A percentile compares a stretch with the other conserved stretches of the same genome.
Conservation (phyloP, 2,797 vertebrate genomes). For the Alcedo quadribrachys region DNA sequence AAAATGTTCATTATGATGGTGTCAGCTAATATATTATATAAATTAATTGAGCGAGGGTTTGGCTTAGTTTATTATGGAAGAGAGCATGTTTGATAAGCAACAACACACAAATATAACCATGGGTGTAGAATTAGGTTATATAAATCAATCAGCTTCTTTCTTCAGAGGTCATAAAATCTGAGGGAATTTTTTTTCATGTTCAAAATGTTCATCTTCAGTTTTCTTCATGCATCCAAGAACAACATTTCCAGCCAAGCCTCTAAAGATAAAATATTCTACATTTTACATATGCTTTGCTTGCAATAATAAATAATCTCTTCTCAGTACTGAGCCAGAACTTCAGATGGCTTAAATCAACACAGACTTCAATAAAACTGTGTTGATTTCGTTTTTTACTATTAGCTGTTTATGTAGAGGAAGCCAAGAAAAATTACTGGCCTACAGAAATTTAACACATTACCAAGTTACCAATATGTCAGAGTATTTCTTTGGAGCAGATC, state of each 20-base stretch:
- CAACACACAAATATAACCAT: background rate
- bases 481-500: constrained; percentile 28
- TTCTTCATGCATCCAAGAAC: constrained; percentile 12
- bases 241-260: constrained; percentile 38
- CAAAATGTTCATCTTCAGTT: constrained; percentile 1
- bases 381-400: constrained; percentile 36
- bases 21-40: background rate
- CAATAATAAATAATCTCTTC: constrained; percentile 49
- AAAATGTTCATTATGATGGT: background rate
- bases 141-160: background rate
- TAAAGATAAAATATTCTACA: constrained; percentile 43
- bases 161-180: background rate
- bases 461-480: constrained; percentile 36
- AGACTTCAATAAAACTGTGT: constrained; percentile 61
- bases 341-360: constrained; percentile 62
- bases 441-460: constrained; percentile 50
- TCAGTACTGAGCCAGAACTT: constrained; percentile 44
- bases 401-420: constrained; percentile 50
- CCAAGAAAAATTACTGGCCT: constrained; percentile 50
- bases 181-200: background rate
- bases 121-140: background rate
- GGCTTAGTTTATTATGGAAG: background rate
- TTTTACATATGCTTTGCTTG: constrained; percentile 34
- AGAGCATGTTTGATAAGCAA: background rate
- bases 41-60: background rate